Evolutionary conservation across 2,113 vertebrate genomes (phyloP), one percentile per base, ranked within the genome.

Genomic region (Hyperopisus bebe): DNA sequence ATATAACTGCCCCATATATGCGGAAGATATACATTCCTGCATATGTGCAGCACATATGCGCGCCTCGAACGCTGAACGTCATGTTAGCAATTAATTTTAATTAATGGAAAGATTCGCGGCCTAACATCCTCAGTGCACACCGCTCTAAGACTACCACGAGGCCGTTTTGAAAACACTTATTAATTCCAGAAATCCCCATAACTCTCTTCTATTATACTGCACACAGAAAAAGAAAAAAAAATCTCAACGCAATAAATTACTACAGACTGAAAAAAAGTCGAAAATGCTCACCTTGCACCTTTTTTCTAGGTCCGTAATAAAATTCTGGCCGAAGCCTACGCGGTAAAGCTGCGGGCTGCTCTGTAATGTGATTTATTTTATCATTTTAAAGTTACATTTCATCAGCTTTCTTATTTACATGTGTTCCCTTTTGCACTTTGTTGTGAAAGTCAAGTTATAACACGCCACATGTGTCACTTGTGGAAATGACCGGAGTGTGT

Each of bases 71-170:
- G 70, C 5, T 44, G 27, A 90, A 46, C 47, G 8, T 88, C 91
- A 90, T 93, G 93, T 88, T 92, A 91, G 86, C 90, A 92, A 92
- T 93, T 93, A 92, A 74, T 91, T 92, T 91, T 91, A 93, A 93
- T 93, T 91, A 92, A 91, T 87, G 89, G 88, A 90, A 91, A 92
- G 55, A 91, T 90, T 90, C 90, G 91, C 90, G 44, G 21, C 88
- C 85, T 62, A 15, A 88, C 92, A 88, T 91, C 89, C 91, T 83
- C 90, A 13, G 24, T 92, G 89, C 44, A 90, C 88, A 55, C 11
- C 24, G 21, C 58, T 46, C 89, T 66, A 82, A 92, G 80, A 90
- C 90, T 90, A 80, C 84, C 82, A 42, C 82, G 77, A n/a, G 84
- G 53, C 55, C 62, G 70, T 88, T 88, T 58, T 88, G 31, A 89